Conservation (phyloP, 1,140 invertebrate species). For the Patella vulgata region DNA sequence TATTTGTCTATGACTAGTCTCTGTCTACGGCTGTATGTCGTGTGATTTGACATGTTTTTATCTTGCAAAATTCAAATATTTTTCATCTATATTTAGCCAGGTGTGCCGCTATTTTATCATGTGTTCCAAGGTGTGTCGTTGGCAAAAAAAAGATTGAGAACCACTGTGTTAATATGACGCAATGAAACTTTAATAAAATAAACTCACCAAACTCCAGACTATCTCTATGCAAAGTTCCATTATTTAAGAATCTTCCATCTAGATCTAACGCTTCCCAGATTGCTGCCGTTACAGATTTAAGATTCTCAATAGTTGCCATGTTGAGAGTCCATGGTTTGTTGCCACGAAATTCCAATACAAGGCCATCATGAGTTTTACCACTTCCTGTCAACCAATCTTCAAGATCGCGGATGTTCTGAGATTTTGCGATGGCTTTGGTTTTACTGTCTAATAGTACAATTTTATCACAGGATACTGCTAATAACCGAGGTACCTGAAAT, state of each 20-base stretch:
- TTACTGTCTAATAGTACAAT: conserved; percentile 76
- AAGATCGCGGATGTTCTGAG: conserved; percentile 74
- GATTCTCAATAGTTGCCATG: conserved; percentile 66
- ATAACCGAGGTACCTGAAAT: conserved; percentile 72
- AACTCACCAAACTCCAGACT: conserved; percentile 62
- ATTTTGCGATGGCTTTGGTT: conserved; percentile 73
- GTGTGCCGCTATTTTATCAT: too few relatives aligned
- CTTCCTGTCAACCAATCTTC: conserved; percentile 76
- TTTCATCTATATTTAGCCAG: too few relatives aligned
- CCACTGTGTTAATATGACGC: too few relatives aligned
- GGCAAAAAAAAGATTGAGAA: too few relatives aligned
- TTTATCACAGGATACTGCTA: conserved; percentile 74
- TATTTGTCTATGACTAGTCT: too few relatives aligned
- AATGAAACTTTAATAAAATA: too few relatives aligned
- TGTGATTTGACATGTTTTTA: too few relatives aligned
- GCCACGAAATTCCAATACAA: conserved; percentile 75
- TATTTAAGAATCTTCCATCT: conserved; percentile 63
- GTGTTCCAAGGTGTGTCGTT: too few relatives aligned
- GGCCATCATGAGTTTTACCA: conserved; percentile 74
- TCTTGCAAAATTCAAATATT: too few relatives aligned
- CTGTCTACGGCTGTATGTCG: too few relatives aligned
- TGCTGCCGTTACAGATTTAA: conserved; percentile 70
- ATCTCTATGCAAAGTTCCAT: conserved; percentile 49
- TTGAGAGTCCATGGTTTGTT: conserved; percentile 69
- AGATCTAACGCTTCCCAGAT: conserved; percentile 71